Evolutionary conservation across 2,797 vertebrate genomes (phyloP).

Genomic region (Astyanax mexicanus): DNA sequence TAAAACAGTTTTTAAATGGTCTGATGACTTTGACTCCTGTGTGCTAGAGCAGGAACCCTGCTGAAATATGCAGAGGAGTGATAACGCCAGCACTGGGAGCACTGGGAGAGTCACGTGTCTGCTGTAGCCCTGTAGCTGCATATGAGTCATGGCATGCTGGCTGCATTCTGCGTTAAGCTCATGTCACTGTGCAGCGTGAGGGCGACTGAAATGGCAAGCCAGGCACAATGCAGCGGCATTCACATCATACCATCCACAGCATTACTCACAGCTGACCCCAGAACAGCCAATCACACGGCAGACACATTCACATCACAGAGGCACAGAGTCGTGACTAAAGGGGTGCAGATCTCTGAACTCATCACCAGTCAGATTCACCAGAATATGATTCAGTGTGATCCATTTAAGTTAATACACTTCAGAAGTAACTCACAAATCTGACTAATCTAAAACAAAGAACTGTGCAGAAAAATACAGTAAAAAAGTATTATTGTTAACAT

Average conservation of each 20-base stretch:
- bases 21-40: neutral
- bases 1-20: too few relatives aligned
- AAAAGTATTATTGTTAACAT: too few relatives aligned
- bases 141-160: slow-evolving; percentile 1
- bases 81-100: neutral
- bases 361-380: neutral
- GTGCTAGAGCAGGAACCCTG: neutral
- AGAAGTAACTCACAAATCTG: too few relatives aligned
- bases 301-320: neutral
- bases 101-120: neutral
- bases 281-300: slow-evolving; percentile 3
- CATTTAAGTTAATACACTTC: too few relatives aligned
- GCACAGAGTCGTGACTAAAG: neutral
- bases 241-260: neutral
- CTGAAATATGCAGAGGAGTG: neutral
- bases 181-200: neutral
- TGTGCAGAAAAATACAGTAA: too few relatives aligned
- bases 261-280: neutral
- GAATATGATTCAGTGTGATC: too few relatives aligned
- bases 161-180: neutral
- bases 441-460: too few relatives aligned
- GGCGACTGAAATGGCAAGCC: neutral
- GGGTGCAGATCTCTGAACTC: slow-evolving; percentile 10
- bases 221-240: slow-evolving; percentile 5
- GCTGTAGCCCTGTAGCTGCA: neutral